These are phyloP conservation scores for Lithobates sylvaticus DNA, from an alignment of 2,797 vertebrate genomes.

Conservation along the genomic window DNA sequence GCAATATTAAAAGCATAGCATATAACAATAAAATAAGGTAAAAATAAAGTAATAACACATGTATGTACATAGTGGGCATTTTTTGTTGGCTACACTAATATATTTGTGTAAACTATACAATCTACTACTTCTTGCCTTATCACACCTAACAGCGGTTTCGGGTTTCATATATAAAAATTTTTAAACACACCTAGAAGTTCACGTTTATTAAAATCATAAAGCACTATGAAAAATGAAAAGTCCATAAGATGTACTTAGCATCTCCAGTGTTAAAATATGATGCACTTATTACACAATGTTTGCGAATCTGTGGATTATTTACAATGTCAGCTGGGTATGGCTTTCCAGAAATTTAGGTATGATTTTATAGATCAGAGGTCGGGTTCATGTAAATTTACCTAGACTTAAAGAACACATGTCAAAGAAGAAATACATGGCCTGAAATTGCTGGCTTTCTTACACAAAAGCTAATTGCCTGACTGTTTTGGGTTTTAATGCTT, in stretches of 20 bases:
- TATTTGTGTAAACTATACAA: slow-evolving; percentile 6
- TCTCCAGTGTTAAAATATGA: not conserved
- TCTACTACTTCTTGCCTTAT: slow-evolving; percentile 3
- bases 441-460: no score
- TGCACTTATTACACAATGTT: not conserved
- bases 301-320: no score
- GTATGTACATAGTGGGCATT: slow-evolving; percentile 28
- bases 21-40: slow-evolving; percentile 38
- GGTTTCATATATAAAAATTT: slow-evolving; percentile 3
- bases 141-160: not conserved
- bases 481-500: no score
- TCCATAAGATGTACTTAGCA: no score
- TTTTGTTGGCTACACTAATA: slow-evolving; percentile 9
- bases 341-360: no score
- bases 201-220: not conserved
- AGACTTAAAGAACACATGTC: no score
- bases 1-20: slow-evolving; percentile 40
- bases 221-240: not conserved
- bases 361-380: no score
- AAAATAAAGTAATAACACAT: slow-evolving; percentile 54
- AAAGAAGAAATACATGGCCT: no score
- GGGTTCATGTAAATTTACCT: no score
- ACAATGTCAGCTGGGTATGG: no score
- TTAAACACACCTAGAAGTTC: not conserved
- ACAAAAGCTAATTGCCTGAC: no score